Percentiles rank a stretch among this genome's conserved stretches.
Evolutionary conservation across 2,888 invertebrate genomes (phyloP).

Genomic region (Heteromurus nitidus): DNA sequence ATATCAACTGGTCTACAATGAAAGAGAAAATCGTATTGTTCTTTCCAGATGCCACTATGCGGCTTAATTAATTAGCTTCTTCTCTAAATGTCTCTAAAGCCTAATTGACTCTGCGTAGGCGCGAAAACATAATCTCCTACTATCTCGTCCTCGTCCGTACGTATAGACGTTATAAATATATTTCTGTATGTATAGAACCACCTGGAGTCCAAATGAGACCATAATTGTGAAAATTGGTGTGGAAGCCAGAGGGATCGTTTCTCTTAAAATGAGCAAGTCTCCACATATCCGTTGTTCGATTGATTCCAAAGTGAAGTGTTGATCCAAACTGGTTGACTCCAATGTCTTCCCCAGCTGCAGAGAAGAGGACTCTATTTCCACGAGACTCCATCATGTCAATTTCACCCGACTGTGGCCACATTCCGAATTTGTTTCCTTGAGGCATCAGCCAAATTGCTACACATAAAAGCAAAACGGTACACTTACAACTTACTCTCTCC

Average conservation of each 20-base stretch:
- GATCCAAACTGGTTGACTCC: slow-evolving; percentile 61
- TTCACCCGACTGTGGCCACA: slow-evolving; percentile 64
- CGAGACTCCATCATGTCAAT: slow-evolving; percentile 64
- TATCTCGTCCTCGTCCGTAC: neutral
- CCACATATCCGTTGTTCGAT: slow-evolving; percentile 64
- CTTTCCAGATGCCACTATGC: no score
- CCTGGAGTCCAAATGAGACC: slow-evolving; percentile 67
- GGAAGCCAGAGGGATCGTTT: slow-evolving; percentile 45
- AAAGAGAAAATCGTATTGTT: no score
- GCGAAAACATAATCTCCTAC: no score
- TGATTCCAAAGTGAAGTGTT: slow-evolving; percentile 62
- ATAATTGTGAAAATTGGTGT: slow-evolving; percentile 58
- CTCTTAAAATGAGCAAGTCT: slow-evolving; percentile 52
- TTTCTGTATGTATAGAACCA: slow-evolving; percentile 2
- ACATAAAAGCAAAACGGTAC: no score
- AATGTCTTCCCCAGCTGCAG: slow-evolving; percentile 47
- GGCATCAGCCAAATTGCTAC: slow-evolving; percentile 65
- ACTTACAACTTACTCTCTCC: no score
- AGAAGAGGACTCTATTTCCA: slow-evolving; percentile 51
- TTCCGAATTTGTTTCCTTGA: slow-evolving; percentile 54
- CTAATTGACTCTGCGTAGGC: no score
- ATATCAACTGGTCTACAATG: slow-evolving; percentile 52
- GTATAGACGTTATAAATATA: neutral
- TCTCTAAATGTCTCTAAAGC: no score
- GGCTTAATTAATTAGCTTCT: no score